Evolutionary conservation across 2,888 invertebrate genomes (phyloP), one percentile per base, ranked within the genome.

Genomic region (Ormyrus thymus): DNA sequence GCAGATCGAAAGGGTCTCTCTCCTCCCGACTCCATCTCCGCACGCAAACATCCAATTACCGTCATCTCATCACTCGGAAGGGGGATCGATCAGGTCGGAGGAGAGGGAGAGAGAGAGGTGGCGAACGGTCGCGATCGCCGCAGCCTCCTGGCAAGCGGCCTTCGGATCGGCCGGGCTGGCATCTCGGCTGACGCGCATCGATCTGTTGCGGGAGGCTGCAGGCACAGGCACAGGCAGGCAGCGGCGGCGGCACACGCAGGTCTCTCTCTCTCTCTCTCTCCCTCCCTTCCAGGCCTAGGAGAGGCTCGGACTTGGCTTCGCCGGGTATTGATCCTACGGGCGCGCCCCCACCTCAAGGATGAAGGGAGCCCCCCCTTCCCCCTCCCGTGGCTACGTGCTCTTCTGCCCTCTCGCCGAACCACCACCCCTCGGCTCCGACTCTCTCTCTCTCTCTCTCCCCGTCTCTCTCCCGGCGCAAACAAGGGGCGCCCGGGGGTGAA

Each of bases 331-430:
- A 77, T 77, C 77, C 77, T 59, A 29, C 29, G 29, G 29, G 29
- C 29, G 29, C 29, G 29, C 29, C 86, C 86, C 86, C 86, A 87
- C 86, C 86, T 87, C 86, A 87, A 87, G 86, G 86, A 86, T 86
- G 86, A 85, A 86, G 83, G 82, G 82, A 81, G 65, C 81, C 79
- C 82, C 80, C 79, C 77, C 83, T 77, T 70, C 71, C 80, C 72
- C 75, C 56, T 43, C 45, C 15, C 61, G 66, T 68, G 53, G 70
- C 58, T 70, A 65, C 61, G 76, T 76, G 55, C 81, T 77, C 81
- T 70, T 80, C 80, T 75, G 61, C 76, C 80, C 82, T 62, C 75
- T 76, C 55, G 56, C 66, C n/a, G 45, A 11, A 10, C n/a, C 48
- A 65, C 51, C 8, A 15, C 29, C 29, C 45, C 7, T 48, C 29